These are phyloP conservation scores for Epinotia demarniana DNA, from an alignment of 2,888 invertebrate genomes.

Conservation along the genomic window DNA sequence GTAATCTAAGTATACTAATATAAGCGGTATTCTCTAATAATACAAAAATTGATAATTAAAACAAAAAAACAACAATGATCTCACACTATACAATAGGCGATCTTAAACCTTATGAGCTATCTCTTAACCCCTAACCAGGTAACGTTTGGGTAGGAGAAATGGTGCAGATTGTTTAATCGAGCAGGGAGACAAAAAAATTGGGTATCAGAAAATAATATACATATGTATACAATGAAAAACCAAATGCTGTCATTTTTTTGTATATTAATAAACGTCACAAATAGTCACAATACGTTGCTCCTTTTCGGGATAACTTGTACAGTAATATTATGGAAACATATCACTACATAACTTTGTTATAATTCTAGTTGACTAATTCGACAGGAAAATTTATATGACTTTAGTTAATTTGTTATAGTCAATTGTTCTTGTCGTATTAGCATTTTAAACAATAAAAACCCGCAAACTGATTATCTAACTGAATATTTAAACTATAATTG, in stretches of 20 bases:
- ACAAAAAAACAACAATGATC: no score
- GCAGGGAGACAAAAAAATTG: no score
- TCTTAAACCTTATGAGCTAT: no score
- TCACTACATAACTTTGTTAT: conserved; percentile 29
- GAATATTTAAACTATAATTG: background rate
- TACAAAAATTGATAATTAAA: no score
- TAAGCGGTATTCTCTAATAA: no score
- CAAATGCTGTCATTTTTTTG: conserved; percentile 6
- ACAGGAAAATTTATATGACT: conserved; percentile 24
- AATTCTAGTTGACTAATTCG: conserved; percentile 22
- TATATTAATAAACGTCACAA: conserved; percentile 17
- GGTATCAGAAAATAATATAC: no score
- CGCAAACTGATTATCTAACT: conserved; percentile 5
- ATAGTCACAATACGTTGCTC: conserved; percentile 4
- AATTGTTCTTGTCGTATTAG: conserved; percentile 23
- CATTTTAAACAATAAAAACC: conserved; percentile 8
- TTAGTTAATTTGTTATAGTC: conserved; percentile 8
- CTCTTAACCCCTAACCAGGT: no score
- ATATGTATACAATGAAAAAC: no score
- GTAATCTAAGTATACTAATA: no score
- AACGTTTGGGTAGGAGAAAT: no score
- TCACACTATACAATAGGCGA: no score
- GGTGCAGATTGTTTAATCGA: no score
- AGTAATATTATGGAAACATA: conserved; percentile 26
- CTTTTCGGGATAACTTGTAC: conserved; percentile 29